phyloP scores from a whole-genome alignment of 2,797 vertebrate genomes.

The Vespertilio murinus region DNA sequence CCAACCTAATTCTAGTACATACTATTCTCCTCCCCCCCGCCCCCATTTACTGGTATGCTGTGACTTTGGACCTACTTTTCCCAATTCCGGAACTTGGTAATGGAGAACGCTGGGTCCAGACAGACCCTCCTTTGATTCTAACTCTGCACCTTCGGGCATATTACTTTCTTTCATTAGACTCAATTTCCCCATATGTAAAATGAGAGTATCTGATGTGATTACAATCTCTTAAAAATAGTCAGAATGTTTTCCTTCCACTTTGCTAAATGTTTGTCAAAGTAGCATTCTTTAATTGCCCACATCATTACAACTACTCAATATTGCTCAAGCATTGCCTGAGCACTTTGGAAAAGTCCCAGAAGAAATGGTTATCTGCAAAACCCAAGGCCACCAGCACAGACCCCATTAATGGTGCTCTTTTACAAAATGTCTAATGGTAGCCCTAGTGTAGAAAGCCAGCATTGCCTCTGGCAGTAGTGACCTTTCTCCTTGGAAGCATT shows the following conservation, averaged over 20 bases:
- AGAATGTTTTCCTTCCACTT: conserved; percentile 65
- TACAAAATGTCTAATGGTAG: conserved; percentile 28
- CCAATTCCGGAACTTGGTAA: conserved; percentile 38
- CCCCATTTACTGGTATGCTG: neutral
- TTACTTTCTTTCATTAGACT: conserved; percentile 56
- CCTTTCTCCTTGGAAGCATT: conserved; percentile 46
- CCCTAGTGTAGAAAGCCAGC: conserved; percentile 30
- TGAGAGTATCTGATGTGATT: conserved; percentile 53
- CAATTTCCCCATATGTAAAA: conserved; percentile 60
- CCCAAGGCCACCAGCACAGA: neutral
- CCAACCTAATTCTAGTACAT: neutral
- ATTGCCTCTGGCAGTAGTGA: conserved; percentile 4
- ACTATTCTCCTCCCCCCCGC: neutral
- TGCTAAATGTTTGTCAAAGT: conserved; percentile 11
- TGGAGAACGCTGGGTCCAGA: conserved; percentile 34
- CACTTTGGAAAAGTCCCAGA: conserved; percentile 32
- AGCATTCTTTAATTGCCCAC: conserved; percentile 50
- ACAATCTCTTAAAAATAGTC: conserved; percentile 68
- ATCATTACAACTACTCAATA: conserved; percentile 48
- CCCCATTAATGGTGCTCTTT: neutral
- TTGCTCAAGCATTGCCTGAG: conserved; percentile 22
- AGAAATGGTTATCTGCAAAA: conserved; percentile 16
- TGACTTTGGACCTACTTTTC: neutral
- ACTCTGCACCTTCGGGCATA: neutral
- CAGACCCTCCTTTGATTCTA: conserved; percentile 50